Evolutionary conservation across 2,888 invertebrate species (phyloP), one percentile per base, ranked within the genome.

Genomic region (Sarcophaga carnaria): DNA sequence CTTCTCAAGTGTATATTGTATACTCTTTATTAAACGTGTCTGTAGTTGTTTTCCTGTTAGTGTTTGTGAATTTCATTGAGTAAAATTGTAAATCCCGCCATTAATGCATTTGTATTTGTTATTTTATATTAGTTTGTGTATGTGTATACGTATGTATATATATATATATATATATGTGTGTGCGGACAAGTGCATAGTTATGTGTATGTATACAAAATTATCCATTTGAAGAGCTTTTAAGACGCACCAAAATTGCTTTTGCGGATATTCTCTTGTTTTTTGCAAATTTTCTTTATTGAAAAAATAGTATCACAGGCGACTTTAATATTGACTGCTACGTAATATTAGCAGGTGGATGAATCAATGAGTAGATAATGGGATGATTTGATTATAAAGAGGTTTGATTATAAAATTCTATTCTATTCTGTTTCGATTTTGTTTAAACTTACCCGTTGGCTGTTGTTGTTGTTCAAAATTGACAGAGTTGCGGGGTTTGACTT

Each of bases 401-500:
- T 17, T 54, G 14, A 14, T 17, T 54, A 54, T 54, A 54, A 54
- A 17, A 54, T 54, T 54, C 64, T 64, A 47, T 63, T 45, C 63
- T 74, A 69, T 69, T 81, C 60, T 71, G 20, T 72, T 83, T 72
- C 17, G 20, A 25, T 54, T 77, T 70, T 78, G 25, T 22, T 54
- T 72, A 75, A 84, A 91, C 92, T 92, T 91, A 93, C 93, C 93
- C 90, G 90, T 90, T 83, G 90, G 91, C 54, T 83, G 86, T 14
- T 72, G 78, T 5, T 81, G 86, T 86, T 91, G 92, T 75, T 92
- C 92, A 83, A 89, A 80, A 82, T 88, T 91, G 70, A 89, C 90
- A 88, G 92, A 90, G 87, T 91, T 92, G 89, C 90, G 90, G 80
- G 93, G 92, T 88, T 92, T 93, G 87, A 92, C 92, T 90, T 93